phyloP scores from a whole-genome alignment of 2,888 invertebrate genomes.

The Apotomis betuletana region DNA sequence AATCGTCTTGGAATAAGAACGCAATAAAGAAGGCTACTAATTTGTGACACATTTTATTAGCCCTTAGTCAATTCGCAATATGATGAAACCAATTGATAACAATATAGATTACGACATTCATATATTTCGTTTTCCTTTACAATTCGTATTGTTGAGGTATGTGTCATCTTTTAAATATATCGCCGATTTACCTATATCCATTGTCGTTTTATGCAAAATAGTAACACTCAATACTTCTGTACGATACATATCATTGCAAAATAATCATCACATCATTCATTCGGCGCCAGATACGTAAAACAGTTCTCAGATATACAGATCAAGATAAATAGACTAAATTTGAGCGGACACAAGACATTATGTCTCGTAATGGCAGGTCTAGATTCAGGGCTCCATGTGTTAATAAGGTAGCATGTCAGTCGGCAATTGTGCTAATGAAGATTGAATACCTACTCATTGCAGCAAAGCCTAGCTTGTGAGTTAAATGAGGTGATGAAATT shows the following conservation, averaged over 20 bases:
- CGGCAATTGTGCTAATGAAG: conserved; percentile 47
- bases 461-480: conserved; percentile 24
- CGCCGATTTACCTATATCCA: not conserved
- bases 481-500: conserved; percentile 33
- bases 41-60: conserved; percentile 4
- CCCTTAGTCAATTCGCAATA: conserved; percentile 1
- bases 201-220: too few species aligned
- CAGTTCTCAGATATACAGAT: conserved; percentile 17
- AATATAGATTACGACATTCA: conserved; percentile 10
- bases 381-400: conserved; percentile 42
- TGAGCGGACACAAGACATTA: conserved; percentile 7
- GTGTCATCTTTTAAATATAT: conserved; percentile 23
- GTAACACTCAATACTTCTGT: too few species aligned
- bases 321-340: conserved; percentile 24
- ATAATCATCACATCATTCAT: not conserved
- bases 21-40: not conserved
- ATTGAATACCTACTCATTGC: conserved; percentile 44
- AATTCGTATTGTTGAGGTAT: conserved; percentile 15
- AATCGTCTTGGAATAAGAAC: conserved; percentile 7
- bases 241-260: not conserved
- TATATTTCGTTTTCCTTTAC: conserved; percentile 14
- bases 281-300: conserved; percentile 2
- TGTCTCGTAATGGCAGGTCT: conserved; percentile 34
- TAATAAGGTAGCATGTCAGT: conserved; percentile 47
- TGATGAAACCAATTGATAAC: conserved; percentile 27